Percentiles rank a stretch among this genome's conserved stretches.
phyloP scores from a whole-genome alignment of 2,113 vertebrate genomes.

The Pipa parva region DNA sequence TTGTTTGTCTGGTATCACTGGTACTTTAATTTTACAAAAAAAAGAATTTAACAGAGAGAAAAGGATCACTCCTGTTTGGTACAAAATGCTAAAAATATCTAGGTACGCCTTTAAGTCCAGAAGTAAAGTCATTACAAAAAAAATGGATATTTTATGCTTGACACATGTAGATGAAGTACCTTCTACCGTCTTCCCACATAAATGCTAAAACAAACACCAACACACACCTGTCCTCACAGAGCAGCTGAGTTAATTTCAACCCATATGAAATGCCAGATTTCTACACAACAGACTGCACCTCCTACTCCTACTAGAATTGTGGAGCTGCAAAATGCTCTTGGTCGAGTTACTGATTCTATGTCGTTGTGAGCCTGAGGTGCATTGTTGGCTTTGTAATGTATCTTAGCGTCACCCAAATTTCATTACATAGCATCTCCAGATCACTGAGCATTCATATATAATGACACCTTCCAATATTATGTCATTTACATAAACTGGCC shows the following conservation, averaged over 20 bases:
- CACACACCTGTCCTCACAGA: not conserved
- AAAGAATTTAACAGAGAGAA: too few species aligned
- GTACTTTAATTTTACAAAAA: too few species aligned
- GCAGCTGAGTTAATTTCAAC: not conserved
- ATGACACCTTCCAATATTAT: constrained; percentile 29
- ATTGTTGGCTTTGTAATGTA: constrained; percentile 8
- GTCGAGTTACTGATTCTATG: constrained; percentile 24
- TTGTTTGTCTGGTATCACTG: too few species aligned
- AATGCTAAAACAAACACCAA: not conserved
- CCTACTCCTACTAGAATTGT: not conserved
- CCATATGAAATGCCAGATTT: not conserved
- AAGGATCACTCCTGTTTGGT: not conserved
- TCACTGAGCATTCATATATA: constrained; percentile 29
- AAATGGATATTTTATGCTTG: too few species aligned
- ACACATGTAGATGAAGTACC: too few species aligned
- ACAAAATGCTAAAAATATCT: too few species aligned
- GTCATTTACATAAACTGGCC: constrained; percentile 29
- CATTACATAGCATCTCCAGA: constrained; percentile 19
- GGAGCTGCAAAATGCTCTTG: constrained; percentile 13
- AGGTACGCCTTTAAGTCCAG: too few species aligned
- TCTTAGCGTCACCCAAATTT: constrained; percentile 21
- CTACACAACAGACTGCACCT: not conserved
- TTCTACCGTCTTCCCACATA: too few species aligned
- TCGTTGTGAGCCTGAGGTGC: not conserved
- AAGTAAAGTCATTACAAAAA: too few species aligned